Evolutionary conservation across 2,888 invertebrate species (phyloP).

Genomic region (Dione vanillae): DNA sequence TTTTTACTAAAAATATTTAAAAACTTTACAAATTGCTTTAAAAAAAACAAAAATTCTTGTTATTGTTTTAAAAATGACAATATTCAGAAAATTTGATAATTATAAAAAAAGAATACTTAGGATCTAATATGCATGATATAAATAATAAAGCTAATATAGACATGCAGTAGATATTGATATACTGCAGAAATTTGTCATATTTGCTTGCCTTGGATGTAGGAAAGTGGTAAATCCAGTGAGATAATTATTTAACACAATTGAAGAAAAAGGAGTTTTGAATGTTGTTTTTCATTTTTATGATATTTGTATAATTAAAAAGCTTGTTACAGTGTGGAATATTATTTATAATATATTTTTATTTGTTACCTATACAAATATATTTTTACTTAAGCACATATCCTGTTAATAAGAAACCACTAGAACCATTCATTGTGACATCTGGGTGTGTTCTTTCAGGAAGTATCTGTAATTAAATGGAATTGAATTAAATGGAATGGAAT

Average conservation of each 20-base stretch:
- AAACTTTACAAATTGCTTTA: too few relatives aligned
- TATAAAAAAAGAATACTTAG: not conserved
- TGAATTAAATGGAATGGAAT: too few relatives aligned
- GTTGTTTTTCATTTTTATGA: slow-evolving; percentile 39
- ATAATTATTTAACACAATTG: slow-evolving; percentile 31
- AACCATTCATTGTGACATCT: slow-evolving; percentile 94
- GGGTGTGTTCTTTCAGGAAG: slow-evolving; percentile 97
- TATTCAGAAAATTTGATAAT: not conserved
- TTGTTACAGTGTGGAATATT: slow-evolving; percentile 35
- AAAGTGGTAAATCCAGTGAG: not conserved
- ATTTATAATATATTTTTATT: slow-evolving; percentile 23
- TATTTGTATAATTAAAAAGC: slow-evolving; percentile 41
- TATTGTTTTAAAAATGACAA: not conserved
- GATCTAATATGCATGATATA: slow-evolving; percentile 1
- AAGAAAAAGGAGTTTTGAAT: slow-evolving; percentile 27
- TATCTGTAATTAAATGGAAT: slow-evolving; percentile 63
- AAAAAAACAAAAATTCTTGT: not conserved
- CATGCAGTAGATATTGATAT: too few relatives aligned
- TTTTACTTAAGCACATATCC: slow-evolving; percentile 84
- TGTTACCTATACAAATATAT: not conserved
- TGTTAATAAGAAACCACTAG: slow-evolving; percentile 94
- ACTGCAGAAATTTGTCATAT: slow-evolving; percentile 7
- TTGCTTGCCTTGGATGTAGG: slow-evolving; percentile 19
- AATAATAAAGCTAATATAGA: not conserved
- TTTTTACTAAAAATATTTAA: too few relatives aligned